phyloP scores from a whole-genome alignment of 2,797 vertebrate species.

The Chelmon rostratus region DNA sequence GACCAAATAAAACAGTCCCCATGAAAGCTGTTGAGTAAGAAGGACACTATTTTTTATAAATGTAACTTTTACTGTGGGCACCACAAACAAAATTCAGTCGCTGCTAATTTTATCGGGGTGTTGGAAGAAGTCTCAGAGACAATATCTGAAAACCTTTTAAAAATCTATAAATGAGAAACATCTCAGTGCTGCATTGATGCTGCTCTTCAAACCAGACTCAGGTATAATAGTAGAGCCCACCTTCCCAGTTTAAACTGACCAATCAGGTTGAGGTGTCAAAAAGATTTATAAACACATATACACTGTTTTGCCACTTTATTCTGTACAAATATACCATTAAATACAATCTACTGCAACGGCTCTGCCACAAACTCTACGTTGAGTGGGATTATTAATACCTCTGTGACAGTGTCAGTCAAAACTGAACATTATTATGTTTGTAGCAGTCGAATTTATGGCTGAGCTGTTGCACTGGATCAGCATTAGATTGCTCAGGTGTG shows the following conservation, averaged over 20 bases:
- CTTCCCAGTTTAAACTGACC: not conserved
- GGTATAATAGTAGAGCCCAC: not conserved
- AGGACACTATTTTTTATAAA: not conserved
- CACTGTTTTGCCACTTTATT: not conserved
- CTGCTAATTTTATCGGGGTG: not conserved
- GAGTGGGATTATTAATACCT: not conserved
- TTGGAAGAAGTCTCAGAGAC: not conserved
- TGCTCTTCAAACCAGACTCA: constrained; percentile 1
- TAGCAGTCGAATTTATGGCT: not conserved
- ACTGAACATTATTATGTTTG: not conserved
- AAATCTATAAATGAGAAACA: not conserved
- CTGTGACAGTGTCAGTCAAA: not conserved
- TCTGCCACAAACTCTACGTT: not conserved
- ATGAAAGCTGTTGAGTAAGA: constrained; percentile 4
- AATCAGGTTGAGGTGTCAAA: not conserved
- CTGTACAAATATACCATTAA: not conserved
- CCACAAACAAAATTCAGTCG: not conserved
- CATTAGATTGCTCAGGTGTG: not conserved
- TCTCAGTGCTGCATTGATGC: not conserved
- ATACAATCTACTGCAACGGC: constrained; percentile 1
- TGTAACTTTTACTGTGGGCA: not conserved
- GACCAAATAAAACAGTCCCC: not conserved
- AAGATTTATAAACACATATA: too few relatives aligned
- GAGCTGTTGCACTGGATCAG: not conserved
- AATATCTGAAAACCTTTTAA: not conserved